Evolutionary conservation across 2,113 vertebrate species (phyloP), one percentile per base, ranked within the genome.

Genomic region (Myxocyprinus asiaticus): DNA sequence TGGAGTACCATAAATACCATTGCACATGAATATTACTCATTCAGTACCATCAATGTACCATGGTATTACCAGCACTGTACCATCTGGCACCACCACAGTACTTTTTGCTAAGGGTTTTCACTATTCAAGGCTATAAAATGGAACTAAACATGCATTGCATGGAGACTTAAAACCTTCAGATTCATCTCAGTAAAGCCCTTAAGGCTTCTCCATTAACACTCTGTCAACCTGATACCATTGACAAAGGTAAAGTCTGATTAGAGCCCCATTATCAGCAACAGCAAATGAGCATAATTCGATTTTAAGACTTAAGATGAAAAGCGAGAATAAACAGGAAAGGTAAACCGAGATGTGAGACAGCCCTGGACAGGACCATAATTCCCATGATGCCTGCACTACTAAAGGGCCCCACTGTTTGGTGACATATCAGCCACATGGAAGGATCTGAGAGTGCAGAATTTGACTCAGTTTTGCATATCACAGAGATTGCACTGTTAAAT

Each of bases 401-500:
- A 78, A 74, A 59, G 59, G 47, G 7, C 45, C 47, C 45, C 4
- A 4, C 64, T 22, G 58, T 67, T 14, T 42, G 42, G 69, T 9
- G 50, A 47, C 59, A 53, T 17, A 62, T 70, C 71, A 7, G 33
- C 47, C 17, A 22, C 62, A 5, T 68, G 50, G 42, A 70, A 70
- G 50, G 48, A 66, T 58, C 63, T 47, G 62, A 77, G 71, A 65
- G 58, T 59, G n/a, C 51, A 67, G 56, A 78, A 67, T 75, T 81
- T 69, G 56, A 50, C 69, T 70, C 58, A 48, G 75, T 72, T 81
- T 85, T 83, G 76, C 76, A 79, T 76, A 72, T 83, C 84, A 72
- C 11, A 83, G 84, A 76, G 43, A 83, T 50, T 4, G 6, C 10
- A 8, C 69, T 79, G 69, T 64, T 85, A 22, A 85, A 85, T 81